Evolutionary conservation across 2,113 vertebrate genomes (phyloP).

Genomic region (Rhineura floridana): DNA sequence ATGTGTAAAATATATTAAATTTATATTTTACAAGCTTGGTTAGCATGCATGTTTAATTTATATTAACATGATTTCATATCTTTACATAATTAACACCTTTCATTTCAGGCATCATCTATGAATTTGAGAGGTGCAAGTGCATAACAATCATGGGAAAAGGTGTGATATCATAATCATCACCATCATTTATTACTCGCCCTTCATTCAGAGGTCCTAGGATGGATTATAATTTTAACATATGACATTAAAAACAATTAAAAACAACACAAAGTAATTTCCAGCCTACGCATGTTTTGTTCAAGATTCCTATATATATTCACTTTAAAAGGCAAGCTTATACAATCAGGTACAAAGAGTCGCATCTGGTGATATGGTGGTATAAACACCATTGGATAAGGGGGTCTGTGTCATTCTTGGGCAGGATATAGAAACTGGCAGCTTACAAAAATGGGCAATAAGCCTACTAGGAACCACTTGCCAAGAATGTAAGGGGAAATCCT

Average conservation of each 20-base stretch:
- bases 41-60: background rate
- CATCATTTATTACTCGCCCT: no score
- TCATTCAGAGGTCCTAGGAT: no score
- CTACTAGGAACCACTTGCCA: background rate
- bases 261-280: no score
- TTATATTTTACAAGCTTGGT: background rate
- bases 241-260: no score
- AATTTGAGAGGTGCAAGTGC: background rate
- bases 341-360: background rate
- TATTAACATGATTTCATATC: background rate
- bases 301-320: background rate
- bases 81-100: background rate
- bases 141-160: background rate
- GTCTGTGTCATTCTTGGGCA: conserved; percentile 1
- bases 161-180: background rate
- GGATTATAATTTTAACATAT: no score
- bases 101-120: background rate
- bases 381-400: background rate
- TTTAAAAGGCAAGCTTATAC: background rate
- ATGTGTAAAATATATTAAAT: background rate
- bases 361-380: rapidly evolving
- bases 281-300: background rate
- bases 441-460: conserved; percentile 19
- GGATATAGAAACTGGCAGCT: background rate
- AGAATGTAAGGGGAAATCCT: conserved; percentile 35